These are phyloP conservation scores for Lithobates pipiens DNA, from an alignment of 2,797 vertebrate genomes.

Conservation along the genomic window DNA sequence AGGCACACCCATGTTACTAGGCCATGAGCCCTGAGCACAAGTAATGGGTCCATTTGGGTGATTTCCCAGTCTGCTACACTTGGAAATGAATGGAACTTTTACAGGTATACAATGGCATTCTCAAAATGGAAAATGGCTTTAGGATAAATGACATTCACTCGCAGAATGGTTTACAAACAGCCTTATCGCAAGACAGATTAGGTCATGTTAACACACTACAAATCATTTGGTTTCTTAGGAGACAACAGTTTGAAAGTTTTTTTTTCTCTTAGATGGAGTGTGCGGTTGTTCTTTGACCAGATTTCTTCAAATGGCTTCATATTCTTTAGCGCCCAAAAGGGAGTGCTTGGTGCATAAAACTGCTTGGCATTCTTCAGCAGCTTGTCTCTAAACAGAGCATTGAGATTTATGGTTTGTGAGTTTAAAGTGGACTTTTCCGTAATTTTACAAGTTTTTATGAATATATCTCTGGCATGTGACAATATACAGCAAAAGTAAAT, in stretches of 20 bases:
- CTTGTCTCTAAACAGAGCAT: no score
- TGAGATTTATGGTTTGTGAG: no score
- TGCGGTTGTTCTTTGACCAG: no score
- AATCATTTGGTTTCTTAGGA: conserved; percentile 40
- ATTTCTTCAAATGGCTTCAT: no score
- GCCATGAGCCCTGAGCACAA: conserved; percentile 2
- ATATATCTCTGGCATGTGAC: no score
- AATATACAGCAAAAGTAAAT: no score
- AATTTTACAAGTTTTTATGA: no score
- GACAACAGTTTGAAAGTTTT: conserved; percentile 13
- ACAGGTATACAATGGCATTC: conserved; percentile 24
- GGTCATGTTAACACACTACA: conserved; percentile 17
- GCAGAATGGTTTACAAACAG: conserved; percentile 40
- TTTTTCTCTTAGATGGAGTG: no score
- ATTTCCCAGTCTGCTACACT: conserved; percentile 2
- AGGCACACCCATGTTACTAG: conserved; percentile 45
- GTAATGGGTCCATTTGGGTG: conserved; percentile 19
- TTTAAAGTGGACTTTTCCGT: no score
- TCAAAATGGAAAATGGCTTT: conserved; percentile 2
- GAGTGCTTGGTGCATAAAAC: no score
- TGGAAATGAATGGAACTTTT: not conserved
- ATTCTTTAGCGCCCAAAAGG: no score
- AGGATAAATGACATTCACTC: conserved; percentile 38
- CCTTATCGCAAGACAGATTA: conserved; percentile 48
- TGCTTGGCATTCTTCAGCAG: no score